A percentile compares a stretch with the other conserved stretches of the same genome.
These are phyloP conservation scores for Leptodactylus fuscus DNA, from an alignment of 2,113 vertebrate species.

Conservation along the genomic window DNA sequence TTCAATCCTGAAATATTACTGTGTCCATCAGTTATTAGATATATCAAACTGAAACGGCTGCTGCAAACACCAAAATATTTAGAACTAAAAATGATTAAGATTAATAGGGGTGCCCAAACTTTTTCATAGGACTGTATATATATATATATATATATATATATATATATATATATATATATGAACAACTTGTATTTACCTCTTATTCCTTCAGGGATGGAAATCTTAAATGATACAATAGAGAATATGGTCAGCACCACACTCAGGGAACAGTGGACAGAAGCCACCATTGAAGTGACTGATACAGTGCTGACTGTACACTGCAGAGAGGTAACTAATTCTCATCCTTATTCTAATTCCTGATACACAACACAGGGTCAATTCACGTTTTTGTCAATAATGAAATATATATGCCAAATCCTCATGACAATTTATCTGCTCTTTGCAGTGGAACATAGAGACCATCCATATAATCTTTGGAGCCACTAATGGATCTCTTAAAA, in stretches of 20 bases:
- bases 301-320: conserved; percentile 85
- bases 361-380: not conserved
- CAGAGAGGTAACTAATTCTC: conserved; percentile 70
- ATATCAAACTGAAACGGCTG: no score
- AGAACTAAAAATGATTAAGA: no score
- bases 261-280: conserved; percentile 81
- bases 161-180: no score
- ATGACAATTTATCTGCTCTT: not conserved
- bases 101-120: no score
- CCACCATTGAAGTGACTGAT: conserved; percentile 85
- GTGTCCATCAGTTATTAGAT: no score
- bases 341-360: not conserved
- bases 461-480: not conserved
- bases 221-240: conserved; percentile 90
- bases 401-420: not conserved
- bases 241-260: conserved; percentile 79
- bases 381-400: not conserved
- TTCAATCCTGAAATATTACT: no score
- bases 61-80: no score
- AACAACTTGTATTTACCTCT: no score
- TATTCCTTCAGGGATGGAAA: conserved; percentile 85
- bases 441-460: not conserved
- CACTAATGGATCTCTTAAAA: not conserved
- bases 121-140: no score
- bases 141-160: no score